Percentiles rank a stretch among this genome's conserved stretches.
These are phyloP conservation scores for Sardina pilchardus DNA, from an alignment of 2,113 vertebrate genomes.

Conservation along the genomic window DNA sequence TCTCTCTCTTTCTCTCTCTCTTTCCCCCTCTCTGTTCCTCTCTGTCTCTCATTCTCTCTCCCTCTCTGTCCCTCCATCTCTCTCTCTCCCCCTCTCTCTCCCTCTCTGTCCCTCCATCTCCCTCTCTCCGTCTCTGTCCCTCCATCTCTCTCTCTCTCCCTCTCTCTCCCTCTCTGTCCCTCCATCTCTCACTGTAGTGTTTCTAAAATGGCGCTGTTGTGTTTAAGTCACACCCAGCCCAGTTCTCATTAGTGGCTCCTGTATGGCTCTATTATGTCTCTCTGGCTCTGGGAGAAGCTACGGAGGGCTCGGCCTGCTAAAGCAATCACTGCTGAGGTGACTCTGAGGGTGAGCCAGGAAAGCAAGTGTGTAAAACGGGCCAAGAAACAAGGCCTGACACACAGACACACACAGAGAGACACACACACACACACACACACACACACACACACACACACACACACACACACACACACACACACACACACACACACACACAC, in stretches of 20 bases:
- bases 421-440: background rate
- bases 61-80: too few species aligned
- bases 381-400: slow-evolving; percentile 36
- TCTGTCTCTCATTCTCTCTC: too few species aligned
- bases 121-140: too few species aligned
- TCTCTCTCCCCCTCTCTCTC: too few species aligned
- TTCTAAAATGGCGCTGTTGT: background rate
- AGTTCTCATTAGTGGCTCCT: background rate
- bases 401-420: background rate
- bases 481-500: background rate
- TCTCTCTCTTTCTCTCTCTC: too few species aligned
- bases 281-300: background rate
- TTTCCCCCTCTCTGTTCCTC: too few species aligned
- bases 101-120: too few species aligned
- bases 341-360: slow-evolving; percentile 58
- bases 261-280: background rate
- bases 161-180: too few species aligned
- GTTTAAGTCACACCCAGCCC: background rate
- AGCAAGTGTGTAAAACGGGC: slow-evolving; percentile 42
- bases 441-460: background rate
- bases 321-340: slow-evolving; percentile 62
- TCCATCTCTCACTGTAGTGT: background rate
- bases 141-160: too few species aligned
- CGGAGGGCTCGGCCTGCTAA: slow-evolving; percentile 6
- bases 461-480: background rate